These are phyloP conservation scores for Muscicapa striata DNA, from an alignment of 2,797 vertebrate genomes.

Conservation along the genomic window DNA sequence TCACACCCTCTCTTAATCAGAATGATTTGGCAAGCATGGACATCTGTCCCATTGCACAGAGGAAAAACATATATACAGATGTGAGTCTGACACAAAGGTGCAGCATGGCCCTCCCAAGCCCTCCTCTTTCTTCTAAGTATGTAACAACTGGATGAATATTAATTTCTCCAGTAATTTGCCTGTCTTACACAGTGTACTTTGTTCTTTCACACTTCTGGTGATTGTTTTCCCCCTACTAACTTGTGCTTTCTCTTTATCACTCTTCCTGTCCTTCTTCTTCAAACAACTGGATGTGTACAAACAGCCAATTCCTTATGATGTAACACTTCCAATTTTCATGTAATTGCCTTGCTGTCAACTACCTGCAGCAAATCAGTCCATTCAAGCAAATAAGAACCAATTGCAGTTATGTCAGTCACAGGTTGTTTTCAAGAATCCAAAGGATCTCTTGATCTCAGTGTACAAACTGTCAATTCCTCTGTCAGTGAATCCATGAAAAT, in stretches of 20 bases:
- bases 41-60: not conserved
- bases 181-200: not conserved
- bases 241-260: not conserved
- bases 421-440: not conserved
- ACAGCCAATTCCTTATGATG: not conserved
- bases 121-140: not conserved
- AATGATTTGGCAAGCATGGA: not conserved
- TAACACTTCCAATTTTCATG: not conserved
- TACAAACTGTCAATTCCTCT: not conserved
- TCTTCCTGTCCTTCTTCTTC: not conserved
- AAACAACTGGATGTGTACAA: not conserved
- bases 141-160: not conserved
- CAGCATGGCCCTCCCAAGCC: not conserved
- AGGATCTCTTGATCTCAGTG: not conserved
- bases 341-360: not conserved
- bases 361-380: not conserved
- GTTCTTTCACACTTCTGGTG: not conserved
- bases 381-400: not conserved
- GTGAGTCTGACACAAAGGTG: not conserved
- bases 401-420: not conserved
- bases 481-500: conserved; percentile 17
- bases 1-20: not conserved
- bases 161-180: not conserved
- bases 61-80: not conserved
- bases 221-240: not conserved